These are phyloP conservation scores for Nomada ferruginata DNA, from an alignment of 2,888 invertebrate genomes.

Conservation along the genomic window DNA sequence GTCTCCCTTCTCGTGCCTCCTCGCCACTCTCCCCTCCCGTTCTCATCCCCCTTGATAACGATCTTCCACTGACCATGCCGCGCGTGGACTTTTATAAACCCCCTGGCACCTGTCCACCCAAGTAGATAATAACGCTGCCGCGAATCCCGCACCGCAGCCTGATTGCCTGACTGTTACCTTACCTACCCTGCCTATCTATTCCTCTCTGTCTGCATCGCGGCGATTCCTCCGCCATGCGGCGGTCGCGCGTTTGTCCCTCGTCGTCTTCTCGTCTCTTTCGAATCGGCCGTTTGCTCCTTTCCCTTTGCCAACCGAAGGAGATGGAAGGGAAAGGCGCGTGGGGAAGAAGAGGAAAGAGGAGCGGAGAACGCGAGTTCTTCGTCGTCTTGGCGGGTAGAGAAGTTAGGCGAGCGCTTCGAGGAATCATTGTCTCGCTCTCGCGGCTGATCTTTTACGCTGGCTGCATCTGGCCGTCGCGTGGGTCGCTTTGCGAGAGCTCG, in stretches of 20 bases:
- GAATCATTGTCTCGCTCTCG: slow-evolving; percentile 54
- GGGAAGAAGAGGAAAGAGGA: slow-evolving; percentile 4
- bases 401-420: slow-evolving; percentile 53
- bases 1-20: background rate
- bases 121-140: slow-evolving; percentile 79
- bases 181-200: slow-evolving; percentile 58
- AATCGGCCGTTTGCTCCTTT: slow-evolving; percentile 38
- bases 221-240: slow-evolving; percentile 22
- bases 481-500: slow-evolving; percentile 46
- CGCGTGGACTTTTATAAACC: slow-evolving; percentile 72
- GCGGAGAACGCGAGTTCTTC: slow-evolving; percentile 48
- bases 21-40: slow-evolving; percentile 11
- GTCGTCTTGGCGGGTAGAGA: slow-evolving; percentile 11
- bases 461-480: slow-evolving; percentile 52
- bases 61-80: slow-evolving; percentile 74
- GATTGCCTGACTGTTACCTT: slow-evolving; percentile 77
- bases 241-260: slow-evolving; percentile 29
- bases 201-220: slow-evolving; percentile 24
- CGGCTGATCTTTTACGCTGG: slow-evolving; percentile 30
- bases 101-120: slow-evolving; percentile 81
- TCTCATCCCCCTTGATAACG: slow-evolving; percentile 75
- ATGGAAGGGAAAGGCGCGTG: background rate
- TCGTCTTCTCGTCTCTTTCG: slow-evolving; percentile 25
- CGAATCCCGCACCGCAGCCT: slow-evolving; percentile 74
- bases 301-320: background rate